Evolutionary conservation across 2,888 invertebrate genomes (phyloP).

Genomic region (Agrotis segetum): DNA sequence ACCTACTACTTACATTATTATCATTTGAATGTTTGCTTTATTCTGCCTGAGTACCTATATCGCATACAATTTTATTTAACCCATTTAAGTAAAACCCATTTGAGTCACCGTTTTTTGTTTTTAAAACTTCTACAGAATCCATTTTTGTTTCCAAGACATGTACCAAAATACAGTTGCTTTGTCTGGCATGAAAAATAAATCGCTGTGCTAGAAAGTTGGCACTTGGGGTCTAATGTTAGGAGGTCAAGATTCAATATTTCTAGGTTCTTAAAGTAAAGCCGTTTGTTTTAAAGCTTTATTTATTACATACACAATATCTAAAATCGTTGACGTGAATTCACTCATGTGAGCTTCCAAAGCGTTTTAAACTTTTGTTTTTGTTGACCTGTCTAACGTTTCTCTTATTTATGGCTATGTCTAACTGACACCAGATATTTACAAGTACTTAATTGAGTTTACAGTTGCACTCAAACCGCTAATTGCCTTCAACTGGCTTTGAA

Average conservation of each 20-base stretch:
- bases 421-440: no score
- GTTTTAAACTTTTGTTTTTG: no score
- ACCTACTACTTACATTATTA: no score
- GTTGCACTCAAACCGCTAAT: no score
- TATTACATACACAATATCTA: slow-evolving; percentile 3
- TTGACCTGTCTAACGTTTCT: no score
- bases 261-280: slow-evolving; percentile 33
- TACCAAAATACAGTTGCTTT: slow-evolving; percentile 22
- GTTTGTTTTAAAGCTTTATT: slow-evolving; percentile 12
- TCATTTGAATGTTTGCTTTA: neutral
- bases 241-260: slow-evolving; percentile 58
- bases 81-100: neutral
- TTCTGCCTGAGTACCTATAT: neutral
- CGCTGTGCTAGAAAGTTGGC: slow-evolving; percentile 53
- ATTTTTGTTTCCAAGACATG: slow-evolving; percentile 1
- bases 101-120: neutral
- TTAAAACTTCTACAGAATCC: neutral
- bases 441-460: no score
- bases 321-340: neutral
- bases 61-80: neutral
- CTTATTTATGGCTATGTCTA: no score
- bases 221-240: slow-evolving; percentile 51
- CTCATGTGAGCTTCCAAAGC: neutral
- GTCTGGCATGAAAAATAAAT: slow-evolving; percentile 19
- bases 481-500: no score